Percentiles rank a stretch among this genome's conserved stretches.
These are phyloP conservation scores for Nycticryphes semicollaris DNA, from an alignment of 2,113 vertebrate genomes.

Conservation along the genomic window DNA sequence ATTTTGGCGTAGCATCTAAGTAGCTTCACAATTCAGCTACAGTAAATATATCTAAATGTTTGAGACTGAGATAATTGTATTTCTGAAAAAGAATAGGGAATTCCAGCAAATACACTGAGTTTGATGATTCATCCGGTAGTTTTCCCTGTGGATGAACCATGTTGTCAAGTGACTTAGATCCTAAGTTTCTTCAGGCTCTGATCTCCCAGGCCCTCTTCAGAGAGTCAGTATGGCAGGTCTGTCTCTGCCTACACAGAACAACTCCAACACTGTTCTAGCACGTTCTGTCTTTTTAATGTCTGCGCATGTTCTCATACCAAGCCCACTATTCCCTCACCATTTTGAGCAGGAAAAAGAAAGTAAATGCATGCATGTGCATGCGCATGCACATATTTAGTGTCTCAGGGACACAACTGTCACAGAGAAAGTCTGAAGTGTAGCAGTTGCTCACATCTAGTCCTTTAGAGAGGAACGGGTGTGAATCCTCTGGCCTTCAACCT, in stretches of 20 bases:
- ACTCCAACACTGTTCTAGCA: not conserved
- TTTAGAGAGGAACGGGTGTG: not conserved
- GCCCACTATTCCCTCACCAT: not conserved
- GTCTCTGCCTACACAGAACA: not conserved
- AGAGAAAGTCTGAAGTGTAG: not conserved
- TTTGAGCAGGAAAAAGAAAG: not conserved
- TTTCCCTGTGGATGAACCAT: not conserved
- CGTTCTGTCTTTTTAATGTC: not conserved
- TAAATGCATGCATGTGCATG: not conserved
- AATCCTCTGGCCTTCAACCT: not conserved
- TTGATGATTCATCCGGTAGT: not conserved
- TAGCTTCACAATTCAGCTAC: not conserved
- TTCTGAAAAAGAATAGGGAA: not conserved
- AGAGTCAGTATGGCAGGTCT: not conserved
- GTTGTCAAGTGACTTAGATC: not conserved
- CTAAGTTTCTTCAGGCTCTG: not conserved
- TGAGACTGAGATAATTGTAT: not conserved
- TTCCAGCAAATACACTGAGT: not conserved
- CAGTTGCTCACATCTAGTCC: not conserved
- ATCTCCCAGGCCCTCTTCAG: not conserved
- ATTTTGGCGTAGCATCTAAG: not conserved
- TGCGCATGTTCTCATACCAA: not conserved
- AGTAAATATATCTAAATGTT: not conserved
- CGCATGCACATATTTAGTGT: fast-evolving
- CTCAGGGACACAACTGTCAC: not conserved